Evolutionary conservation across 2,888 invertebrate genomes (phyloP).

Genomic region (Stenodera caucasica): DNA sequence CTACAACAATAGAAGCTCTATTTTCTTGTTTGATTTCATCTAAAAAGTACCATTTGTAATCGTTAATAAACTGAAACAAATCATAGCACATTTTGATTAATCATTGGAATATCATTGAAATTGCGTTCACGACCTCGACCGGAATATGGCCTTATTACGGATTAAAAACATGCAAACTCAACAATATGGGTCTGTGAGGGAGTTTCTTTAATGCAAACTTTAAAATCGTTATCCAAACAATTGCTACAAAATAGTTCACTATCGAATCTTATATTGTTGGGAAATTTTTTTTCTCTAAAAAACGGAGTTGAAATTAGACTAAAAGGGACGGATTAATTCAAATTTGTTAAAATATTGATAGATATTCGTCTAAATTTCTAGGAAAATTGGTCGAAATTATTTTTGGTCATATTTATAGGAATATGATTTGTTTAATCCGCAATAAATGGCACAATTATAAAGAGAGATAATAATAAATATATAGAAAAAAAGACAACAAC

Average conservation of each 20-base stretch:
- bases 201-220: neutral
- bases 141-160: constrained; percentile 31
- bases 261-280: no score
- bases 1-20: constrained; percentile 23
- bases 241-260: no score
- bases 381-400: neutral
- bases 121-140: constrained; percentile 9
- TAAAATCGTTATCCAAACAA: neutral
- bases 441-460: constrained; percentile 20
- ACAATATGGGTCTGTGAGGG: neutral
- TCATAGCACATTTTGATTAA: constrained; percentile 2
- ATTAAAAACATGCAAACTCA: constrained; percentile 27
- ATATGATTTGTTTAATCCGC: constrained; percentile 26
- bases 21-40: constrained; percentile 9
- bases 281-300: no score
- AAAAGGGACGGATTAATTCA: neutral
- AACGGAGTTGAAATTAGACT: neutral
- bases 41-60: constrained; percentile 3
- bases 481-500: constrained; percentile 12
- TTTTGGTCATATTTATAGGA: constrained; percentile 2
- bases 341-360: neutral
- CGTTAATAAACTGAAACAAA: no score
- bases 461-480: neutral
- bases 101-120: neutral
- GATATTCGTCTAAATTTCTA: neutral